phyloP scores from a whole-genome alignment of 2,888 invertebrate genomes.

The Bedellia somnulentella region DNA sequence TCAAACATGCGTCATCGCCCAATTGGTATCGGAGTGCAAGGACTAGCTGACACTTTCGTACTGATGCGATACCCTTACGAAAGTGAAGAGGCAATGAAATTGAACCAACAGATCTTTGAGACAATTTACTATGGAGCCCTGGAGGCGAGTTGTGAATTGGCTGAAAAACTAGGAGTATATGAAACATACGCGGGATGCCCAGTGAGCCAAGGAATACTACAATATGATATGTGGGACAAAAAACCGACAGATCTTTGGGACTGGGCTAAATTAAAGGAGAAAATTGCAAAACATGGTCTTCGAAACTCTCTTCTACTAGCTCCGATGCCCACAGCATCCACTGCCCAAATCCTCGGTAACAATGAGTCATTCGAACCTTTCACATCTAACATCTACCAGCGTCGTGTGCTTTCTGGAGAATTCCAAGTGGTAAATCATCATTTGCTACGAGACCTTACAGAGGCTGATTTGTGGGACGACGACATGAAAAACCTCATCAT shows the following conservation, averaged over 20 bases:
- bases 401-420: conserved; percentile 93
- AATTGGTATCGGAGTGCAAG: conserved; percentile 94
- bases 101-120: conserved; percentile 97
- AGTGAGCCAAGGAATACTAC: conserved; percentile 91
- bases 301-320: conserved; percentile 92
- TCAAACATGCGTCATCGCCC: conserved; percentile 89
- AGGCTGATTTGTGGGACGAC: conserved; percentile 89
- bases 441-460: conserved; percentile 88
- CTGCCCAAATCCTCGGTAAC: conserved; percentile 98
- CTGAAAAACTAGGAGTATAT: conserved; percentile 82
- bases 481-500: conserved; percentile 95
- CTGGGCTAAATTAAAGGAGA: conserved; percentile 80
- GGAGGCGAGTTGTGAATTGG: conserved; percentile 93
- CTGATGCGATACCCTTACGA: conserved; percentile 93
- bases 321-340: conserved; percentile 99
- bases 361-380: conserved; percentile 98
- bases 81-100: conserved; percentile 76
- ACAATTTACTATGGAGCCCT: conserved; percentile 96
- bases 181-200: conserved; percentile 91
- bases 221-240: conserved; percentile 97
- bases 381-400: conserved; percentile 94
- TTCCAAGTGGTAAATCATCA: conserved; percentile 97
- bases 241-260: conserved; percentile 86
- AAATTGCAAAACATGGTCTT: conserved; percentile 86
- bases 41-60: conserved; percentile 95